Percentiles rank a stretch among this genome's conserved stretches.
These are phyloP conservation scores for Rhabdophis nuchalis DNA, from an alignment of 2,797 vertebrate species.

Conservation along the genomic window DNA sequence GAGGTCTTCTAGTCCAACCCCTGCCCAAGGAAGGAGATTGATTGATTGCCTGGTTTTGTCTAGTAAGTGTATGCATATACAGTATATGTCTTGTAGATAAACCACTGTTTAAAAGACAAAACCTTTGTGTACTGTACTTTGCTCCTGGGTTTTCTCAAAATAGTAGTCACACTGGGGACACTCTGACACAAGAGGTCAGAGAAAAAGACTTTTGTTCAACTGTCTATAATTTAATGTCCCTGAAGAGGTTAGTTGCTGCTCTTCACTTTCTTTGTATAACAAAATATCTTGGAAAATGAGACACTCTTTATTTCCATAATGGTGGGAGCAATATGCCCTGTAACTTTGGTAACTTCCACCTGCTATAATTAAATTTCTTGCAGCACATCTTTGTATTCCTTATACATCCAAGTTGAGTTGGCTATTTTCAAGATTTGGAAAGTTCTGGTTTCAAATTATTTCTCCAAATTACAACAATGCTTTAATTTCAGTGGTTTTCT, in stretches of 20 bases:
- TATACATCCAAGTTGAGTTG: neutral
- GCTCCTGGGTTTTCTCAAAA: too few relatives aligned
- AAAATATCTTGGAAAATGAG: conserved; percentile 7
- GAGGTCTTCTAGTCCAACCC: neutral
- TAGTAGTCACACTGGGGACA: too few relatives aligned
- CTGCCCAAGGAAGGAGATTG: too few relatives aligned
- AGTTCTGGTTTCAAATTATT: neutral
- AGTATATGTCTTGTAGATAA: too few relatives aligned
- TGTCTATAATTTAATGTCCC: neutral
- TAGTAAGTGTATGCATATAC: too few relatives aligned
- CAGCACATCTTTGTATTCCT: neutral
- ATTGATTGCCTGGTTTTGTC: too few relatives aligned
- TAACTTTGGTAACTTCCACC: neutral
- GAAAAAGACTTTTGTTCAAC: neutral
- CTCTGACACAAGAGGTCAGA: neutral
- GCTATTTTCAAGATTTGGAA: neutral
- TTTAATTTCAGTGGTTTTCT: neutral
- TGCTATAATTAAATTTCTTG: neutral
- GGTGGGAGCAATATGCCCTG: neutral
- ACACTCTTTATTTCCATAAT: neutral
- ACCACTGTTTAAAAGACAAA: too few relatives aligned
- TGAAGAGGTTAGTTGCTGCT: neutral
- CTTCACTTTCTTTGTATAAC: neutral
- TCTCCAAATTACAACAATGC: neutral
- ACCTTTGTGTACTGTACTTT: too few relatives aligned